Base-by-base conservation (phyloP, 1,140 invertebrate genomes). In the Stenopsyche tienmushanensis region DNA sequence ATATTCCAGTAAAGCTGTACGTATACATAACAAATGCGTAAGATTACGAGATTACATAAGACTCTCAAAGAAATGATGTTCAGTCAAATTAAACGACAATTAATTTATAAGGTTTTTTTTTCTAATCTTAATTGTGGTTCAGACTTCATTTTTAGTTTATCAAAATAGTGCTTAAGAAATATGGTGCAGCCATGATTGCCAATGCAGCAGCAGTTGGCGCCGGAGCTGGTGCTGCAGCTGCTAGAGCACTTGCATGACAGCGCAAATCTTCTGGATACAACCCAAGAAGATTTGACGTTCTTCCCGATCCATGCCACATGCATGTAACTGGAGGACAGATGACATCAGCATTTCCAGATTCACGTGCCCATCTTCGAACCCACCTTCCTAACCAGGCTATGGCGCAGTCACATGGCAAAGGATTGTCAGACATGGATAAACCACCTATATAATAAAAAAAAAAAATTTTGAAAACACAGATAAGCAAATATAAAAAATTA, bases 351-450 rank as follows among this genome's bases (percentile, higher is more conserved):
- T 82, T 81, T 24, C 77, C 78, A 1, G 83, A 90, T 73, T 93
- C 91, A 8, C 90, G 78, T 2, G 90, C 81, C 92, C 92, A 94
- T 25, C 92, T 83, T 15, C 92, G 81, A 49, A 94, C 79, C 93
- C 93, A 96, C 47, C 91, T 84, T 0, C 92, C 92, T 23, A 94
- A 82, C 92, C 93, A 95, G 3, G 93, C 89, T 34, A 94, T 80
- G 52, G 91, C 90, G 73, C 93, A 96, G 69, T 93, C 92, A 72
- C 93, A 96, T 15, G 86, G 84, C 73, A 93, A 83, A 0, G 91
- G 91, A 78, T 95, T 95, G 41, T 90, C 88, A 5, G 90, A 86
- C 64, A 94, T 83, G 24, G 90, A 84, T 45, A 96, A 78, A 10
- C 93, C 92, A 72, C 93, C 93, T 92, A 81, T 64, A 75, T 78